Conservation (phyloP, 2,888 invertebrate genomes). For the Dichetophora obliterata region DNA sequence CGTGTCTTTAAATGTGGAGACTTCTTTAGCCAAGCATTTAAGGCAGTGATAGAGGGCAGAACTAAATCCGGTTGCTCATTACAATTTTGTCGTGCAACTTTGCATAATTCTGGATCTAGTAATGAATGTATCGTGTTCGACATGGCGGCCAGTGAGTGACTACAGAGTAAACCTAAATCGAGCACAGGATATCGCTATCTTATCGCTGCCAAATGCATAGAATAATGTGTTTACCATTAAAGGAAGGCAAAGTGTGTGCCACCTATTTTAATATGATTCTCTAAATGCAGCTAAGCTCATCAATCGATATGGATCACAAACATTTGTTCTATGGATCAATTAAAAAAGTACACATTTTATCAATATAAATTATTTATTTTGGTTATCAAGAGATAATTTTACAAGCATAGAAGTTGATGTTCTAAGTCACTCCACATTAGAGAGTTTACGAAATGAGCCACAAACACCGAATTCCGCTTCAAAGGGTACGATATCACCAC, state of each 20-base stretch:
- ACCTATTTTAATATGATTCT: neutral
- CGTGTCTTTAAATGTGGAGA: constrained; percentile 56
- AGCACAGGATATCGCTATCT: neutral
- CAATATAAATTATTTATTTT: no score
- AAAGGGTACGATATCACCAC: constrained; percentile 54
- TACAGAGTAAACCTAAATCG: neutral
- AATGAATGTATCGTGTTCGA: constrained; percentile 2
- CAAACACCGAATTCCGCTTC: constrained; percentile 61
- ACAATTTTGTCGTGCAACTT: constrained; percentile 55
- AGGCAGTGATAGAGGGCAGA: constrained; percentile 43
- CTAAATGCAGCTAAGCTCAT: neutral
- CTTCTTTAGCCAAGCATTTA: constrained; percentile 57
- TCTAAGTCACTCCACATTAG: neutral
- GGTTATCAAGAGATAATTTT: no score
- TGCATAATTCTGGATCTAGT: constrained; percentile 45
- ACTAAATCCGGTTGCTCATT: constrained; percentile 54
- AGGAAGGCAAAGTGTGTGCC: neutral
- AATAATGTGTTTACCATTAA: neutral
- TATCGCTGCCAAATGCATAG: neutral
- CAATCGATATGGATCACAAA: constrained; percentile 7
- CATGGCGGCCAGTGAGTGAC: neutral
- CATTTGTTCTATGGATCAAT: constrained; percentile 23
- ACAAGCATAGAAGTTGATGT: neutral
- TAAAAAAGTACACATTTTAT: neutral
- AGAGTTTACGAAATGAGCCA: constrained; percentile 58